Evolutionary conservation across 2,797 vertebrate species (phyloP).

Genomic region (Dendrocincla tyrannina): DNA sequence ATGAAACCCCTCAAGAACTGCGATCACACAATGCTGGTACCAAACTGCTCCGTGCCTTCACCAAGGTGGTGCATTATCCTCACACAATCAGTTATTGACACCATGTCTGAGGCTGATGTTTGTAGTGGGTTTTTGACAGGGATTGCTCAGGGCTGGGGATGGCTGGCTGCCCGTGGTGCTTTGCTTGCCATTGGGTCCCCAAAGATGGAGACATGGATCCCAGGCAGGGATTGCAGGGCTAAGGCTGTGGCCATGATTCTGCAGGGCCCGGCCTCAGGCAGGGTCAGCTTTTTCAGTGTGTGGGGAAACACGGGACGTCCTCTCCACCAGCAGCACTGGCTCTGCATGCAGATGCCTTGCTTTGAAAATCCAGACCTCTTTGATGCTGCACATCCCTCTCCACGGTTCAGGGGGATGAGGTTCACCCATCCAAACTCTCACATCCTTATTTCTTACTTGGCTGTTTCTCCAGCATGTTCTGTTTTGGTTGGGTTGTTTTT

Average conservation of each 20-base stretch:
- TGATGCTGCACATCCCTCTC: too few relatives aligned
- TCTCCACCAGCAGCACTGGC: not conserved
- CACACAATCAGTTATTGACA: not conserved
- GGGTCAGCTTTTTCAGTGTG: rapidly evolving
- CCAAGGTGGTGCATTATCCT: not conserved
- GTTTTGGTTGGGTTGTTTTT: not conserved
- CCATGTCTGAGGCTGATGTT: not conserved
- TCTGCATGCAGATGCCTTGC: rapidly evolving
- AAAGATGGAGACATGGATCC: rapidly evolving
- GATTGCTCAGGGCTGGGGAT: not conserved
- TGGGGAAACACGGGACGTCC: rapidly evolving
- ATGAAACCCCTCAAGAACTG: not conserved
- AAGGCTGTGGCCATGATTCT: not conserved
- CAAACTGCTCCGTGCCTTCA: not conserved
- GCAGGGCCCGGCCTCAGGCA: too few relatives aligned
- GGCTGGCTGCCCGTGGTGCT: not conserved
- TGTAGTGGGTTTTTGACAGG: not conserved
- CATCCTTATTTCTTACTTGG: not conserved
- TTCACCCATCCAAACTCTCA: not conserved
- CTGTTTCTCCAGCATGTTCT: not conserved
- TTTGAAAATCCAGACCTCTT: not conserved
- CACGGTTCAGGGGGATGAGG: rapidly evolving
- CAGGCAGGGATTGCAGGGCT: not conserved
- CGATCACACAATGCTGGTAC: not conserved
- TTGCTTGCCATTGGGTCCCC: not conserved